phyloP scores from a whole-genome alignment of 2,888 invertebrate genomes.

The Himalopsyche tibetana region DNA sequence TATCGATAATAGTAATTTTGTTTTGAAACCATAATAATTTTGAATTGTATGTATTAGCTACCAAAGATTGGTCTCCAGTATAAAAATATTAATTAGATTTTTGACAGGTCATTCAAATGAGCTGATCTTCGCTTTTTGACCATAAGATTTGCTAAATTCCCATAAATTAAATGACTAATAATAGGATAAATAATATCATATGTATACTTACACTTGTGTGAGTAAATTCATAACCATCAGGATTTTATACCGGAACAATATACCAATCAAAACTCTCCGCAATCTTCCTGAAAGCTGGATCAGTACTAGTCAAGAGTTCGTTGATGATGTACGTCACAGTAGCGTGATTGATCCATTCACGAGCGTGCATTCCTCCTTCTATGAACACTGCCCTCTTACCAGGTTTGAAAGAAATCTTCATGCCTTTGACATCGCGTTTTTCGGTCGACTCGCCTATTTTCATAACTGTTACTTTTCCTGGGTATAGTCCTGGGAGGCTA shows the following conservation, averaged over 20 bases:
- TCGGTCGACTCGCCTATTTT: slow-evolving; percentile 79
- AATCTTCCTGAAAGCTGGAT: slow-evolving; percentile 76
- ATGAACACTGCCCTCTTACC: slow-evolving; percentile 79
- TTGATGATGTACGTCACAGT: slow-evolving; percentile 83
- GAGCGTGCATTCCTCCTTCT: slow-evolving; percentile 81
- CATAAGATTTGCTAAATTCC: no score
- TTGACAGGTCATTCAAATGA: no score
- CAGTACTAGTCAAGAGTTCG: slow-evolving; percentile 80
- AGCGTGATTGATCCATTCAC: slow-evolving; percentile 87
- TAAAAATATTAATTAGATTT: no score
- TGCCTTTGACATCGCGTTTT: slow-evolving; percentile 78
- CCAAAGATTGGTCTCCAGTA: no score
- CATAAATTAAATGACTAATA: no score
- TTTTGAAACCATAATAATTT: no score
- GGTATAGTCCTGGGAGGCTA: slow-evolving; percentile 73
- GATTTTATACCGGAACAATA: slow-evolving; percentile 84
- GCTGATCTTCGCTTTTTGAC: no score
- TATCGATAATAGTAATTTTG: no score
- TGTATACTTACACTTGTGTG: slow-evolving; percentile 78
- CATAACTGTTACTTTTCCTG: slow-evolving; percentile 74
- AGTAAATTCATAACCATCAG: slow-evolving; percentile 85
- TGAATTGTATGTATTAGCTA: no score
- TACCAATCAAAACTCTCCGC: slow-evolving; percentile 85
- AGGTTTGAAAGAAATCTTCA: slow-evolving; percentile 72
- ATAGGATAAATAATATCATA: no score